A percentile compares a stretch with the other conserved stretches of the same genome.
Conservation (phyloP, 2,888 invertebrate genomes). For the Bursaphelenchus okinawaensis region DNA sequence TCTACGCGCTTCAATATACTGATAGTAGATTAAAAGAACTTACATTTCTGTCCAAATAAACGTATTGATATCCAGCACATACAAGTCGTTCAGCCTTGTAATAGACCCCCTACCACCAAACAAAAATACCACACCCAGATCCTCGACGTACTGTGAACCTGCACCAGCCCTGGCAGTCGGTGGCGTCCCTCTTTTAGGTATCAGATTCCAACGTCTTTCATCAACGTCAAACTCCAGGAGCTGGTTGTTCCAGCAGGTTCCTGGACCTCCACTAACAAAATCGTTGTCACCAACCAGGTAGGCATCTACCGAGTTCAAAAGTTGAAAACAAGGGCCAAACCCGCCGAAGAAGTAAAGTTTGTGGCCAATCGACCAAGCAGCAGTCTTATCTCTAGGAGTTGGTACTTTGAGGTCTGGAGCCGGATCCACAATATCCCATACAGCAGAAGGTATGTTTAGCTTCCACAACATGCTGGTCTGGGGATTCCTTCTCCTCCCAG, state of each 20-base stretch:
- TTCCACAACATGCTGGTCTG: slow-evolving; percentile 4
- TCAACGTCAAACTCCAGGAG: slow-evolving; percentile 20
- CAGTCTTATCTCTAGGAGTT: slow-evolving; percentile 26
- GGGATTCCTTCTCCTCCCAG: not conserved
- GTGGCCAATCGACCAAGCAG: slow-evolving; percentile 18
- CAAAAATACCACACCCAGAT: slow-evolving; percentile 16
- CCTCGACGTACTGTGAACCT: slow-evolving; percentile 15
- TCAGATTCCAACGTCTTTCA: slow-evolving; percentile 11
- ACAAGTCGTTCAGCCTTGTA: slow-evolving; percentile 24
- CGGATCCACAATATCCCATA: slow-evolving; percentile 11
- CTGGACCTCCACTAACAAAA: slow-evolving; percentile 18
- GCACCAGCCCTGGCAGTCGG: slow-evolving; percentile 25
- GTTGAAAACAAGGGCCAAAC: slow-evolving; percentile 21
- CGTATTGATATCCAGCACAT: slow-evolving; percentile 15
- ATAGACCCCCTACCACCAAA: slow-evolving; percentile 24
- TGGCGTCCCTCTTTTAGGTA: slow-evolving; percentile 12
- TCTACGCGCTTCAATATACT: no score
- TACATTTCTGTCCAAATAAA: slow-evolving; percentile 26
- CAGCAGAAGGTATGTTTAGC: slow-evolving; percentile 9
- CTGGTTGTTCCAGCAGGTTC: slow-evolving; percentile 28
- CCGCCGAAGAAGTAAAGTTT: slow-evolving; percentile 31
- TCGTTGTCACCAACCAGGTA: slow-evolving; percentile 18
- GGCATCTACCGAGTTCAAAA: slow-evolving; percentile 13
- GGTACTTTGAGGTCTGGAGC: slow-evolving; percentile 14
- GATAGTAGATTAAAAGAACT: no score